Conservation (phyloP, 2,113 vertebrate species). For the Bungarus multicinctus region DNA sequence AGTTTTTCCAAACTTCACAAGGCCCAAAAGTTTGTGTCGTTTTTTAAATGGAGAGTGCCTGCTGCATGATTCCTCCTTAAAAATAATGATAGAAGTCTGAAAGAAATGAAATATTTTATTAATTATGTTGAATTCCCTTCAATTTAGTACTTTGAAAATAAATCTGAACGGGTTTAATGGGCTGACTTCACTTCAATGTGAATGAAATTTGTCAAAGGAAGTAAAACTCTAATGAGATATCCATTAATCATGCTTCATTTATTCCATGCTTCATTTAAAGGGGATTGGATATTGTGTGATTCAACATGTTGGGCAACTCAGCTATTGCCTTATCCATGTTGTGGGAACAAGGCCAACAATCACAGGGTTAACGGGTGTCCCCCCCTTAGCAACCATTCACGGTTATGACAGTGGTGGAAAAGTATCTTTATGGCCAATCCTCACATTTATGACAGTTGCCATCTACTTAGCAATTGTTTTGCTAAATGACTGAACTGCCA, state of each 20-base stretch:
- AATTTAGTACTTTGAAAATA: not conserved
- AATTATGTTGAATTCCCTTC: not conserved
- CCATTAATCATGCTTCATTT: too few species aligned
- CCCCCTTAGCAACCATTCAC: not conserved
- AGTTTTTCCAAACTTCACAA: not conserved
- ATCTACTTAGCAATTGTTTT: not conserved
- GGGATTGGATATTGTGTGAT: not conserved
- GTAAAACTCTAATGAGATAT: rapidly evolving
- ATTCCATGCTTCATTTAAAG: not conserved
- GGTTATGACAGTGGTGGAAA: not conserved
- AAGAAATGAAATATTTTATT: not conserved
- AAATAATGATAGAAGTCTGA: not conserved
- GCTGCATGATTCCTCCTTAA: not conserved
- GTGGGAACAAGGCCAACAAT: not conserved
- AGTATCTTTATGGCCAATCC: not conserved
- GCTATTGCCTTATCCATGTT: not conserved
- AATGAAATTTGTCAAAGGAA: not conserved
- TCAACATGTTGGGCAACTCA: not conserved
- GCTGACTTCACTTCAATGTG: not conserved
- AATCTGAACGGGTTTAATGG: not conserved
- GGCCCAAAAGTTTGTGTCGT: not conserved
- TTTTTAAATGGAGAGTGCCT: not conserved
- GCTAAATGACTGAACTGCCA: not conserved
- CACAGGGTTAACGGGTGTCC: not conserved
- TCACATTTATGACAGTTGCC: not conserved